A percentile compares a stretch with the other conserved stretches of the same genome.
These are phyloP conservation scores for Serripes groenlandicus DNA, from an alignment of 2,888 invertebrate species.

Conservation along the genomic window DNA sequence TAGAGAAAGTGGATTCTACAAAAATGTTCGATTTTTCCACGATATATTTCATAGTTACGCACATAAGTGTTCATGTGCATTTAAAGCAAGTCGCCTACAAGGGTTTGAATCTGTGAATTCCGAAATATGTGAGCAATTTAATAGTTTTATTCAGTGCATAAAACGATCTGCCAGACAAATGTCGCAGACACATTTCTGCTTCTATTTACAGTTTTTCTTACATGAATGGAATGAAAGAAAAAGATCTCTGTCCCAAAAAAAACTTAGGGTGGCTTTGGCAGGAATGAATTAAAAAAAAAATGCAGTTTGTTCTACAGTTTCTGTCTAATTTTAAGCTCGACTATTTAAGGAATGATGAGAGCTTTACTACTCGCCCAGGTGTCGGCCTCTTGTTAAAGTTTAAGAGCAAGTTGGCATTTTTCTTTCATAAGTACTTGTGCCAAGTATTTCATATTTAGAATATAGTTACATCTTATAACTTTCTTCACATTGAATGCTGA, in stretches of 20 bases:
- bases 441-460: too few species aligned
- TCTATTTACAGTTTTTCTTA: constrained; percentile 40
- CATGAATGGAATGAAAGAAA: constrained; percentile 45
- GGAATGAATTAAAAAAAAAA: too few species aligned
- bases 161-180: constrained; percentile 27
- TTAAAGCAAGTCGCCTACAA: constrained; percentile 29
- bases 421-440: too few species aligned
- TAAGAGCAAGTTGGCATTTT: too few species aligned
- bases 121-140: constrained; percentile 56
- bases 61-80: constrained; percentile 49
- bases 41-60: constrained; percentile 48
- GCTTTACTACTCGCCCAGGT: too few species aligned
- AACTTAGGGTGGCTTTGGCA: not conserved
- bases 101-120: constrained; percentile 45
- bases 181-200: constrained; percentile 34
- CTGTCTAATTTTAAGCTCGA: too few species aligned
- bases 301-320: too few species aligned
- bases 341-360: too few species aligned
- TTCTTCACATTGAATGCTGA: too few species aligned
- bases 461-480: too few species aligned
- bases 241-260: not conserved
- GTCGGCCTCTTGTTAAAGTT: too few species aligned
- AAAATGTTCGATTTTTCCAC: not conserved
- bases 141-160: constrained; percentile 45
- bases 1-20: constrained; percentile 2